Conservation (phyloP, 1,140 invertebrate species). For the Aphelenchoides besseyi region DNA sequence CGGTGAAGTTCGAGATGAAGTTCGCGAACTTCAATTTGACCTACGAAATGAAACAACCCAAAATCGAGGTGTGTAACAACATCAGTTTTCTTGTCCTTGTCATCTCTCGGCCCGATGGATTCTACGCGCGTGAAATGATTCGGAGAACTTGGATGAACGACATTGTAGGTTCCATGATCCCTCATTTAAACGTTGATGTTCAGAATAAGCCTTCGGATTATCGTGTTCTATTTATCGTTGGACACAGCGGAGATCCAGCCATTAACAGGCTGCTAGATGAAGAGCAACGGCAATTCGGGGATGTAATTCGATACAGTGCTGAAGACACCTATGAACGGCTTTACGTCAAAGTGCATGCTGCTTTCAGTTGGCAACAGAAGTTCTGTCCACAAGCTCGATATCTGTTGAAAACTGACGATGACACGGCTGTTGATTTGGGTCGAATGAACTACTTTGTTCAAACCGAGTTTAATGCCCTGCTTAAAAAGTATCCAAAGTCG, state of each 20-base stretch:
- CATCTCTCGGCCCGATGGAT: neutral
- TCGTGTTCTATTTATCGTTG: neutral
- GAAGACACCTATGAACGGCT: conserved; percentile 2
- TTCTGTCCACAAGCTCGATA: conserved; percentile 15
- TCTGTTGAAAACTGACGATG: conserved; percentile 22
- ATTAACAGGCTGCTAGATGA: neutral
- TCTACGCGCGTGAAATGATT: conserved; percentile 8
- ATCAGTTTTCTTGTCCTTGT: neutral
- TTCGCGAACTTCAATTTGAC: neutral
- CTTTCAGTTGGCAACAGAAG: neutral
- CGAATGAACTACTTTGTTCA: neutral
- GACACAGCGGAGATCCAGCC: neutral
- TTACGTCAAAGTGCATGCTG: conserved; percentile 6
- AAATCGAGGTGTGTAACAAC: neutral
- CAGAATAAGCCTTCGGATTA: neutral
- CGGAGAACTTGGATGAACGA: conserved; percentile 8
- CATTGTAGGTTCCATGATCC: too few species aligned
- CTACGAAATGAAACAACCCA: neutral
- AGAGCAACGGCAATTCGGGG: neutral
- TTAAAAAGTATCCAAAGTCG: neutral
- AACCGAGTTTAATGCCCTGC: neutral
- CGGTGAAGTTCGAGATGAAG: neutral
- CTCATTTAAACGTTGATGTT: too few species aligned
- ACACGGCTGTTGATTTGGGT: conserved; percentile 11
- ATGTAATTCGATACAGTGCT: neutral